Base-by-base conservation (phyloP, 2,113 vertebrate genomes). In the Podarcis muralis region DNA sequence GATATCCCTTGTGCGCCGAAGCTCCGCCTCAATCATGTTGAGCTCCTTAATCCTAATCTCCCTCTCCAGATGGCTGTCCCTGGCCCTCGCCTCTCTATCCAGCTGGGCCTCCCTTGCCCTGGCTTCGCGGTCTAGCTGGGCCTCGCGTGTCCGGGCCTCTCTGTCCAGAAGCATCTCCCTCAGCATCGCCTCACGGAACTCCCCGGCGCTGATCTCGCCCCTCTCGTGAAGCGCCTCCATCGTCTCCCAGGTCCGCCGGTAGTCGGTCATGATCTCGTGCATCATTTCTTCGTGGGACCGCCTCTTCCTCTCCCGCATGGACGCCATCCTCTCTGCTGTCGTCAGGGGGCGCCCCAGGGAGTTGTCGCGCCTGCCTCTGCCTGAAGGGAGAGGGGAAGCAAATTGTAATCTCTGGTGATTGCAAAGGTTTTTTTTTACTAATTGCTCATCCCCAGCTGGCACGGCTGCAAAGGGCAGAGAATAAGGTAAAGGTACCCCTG, bases 161-260 rank as follows among this genome's bases (percentile, higher is more conserved):
- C 87, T 57, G 81, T 88, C 87, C 43, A 88, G 43, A 77, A 84
- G 74, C 87, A 88, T 88, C 66, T 88, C 87, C 81, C 87, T 88
- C 81, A 88, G 62, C 87, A 88, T 83, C 0, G 87, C 87, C 48
- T 88, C 87, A 5, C 87, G 87, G 48, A 88, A 88, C n/a, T 88
- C 87, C 74, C 87, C 81, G 0, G 87, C 81, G 3, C 65, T 88
- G 40, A 78, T 78, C 77, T 88, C 87, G 32, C 87, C 82, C 43
- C 87, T 78, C 62, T 88, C 81, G 2, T 88, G 87, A 78, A 88
- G 87, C 1, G 87, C 87, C 62, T 88, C 87, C 87, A 88, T 88
- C 16, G 87, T 88, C 65, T 88, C 87, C 87, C 87, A 88, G 81
- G 87, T 88, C n/a, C 81, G 77, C 62, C 87, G 65, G 40, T 88